Evolutionary conservation across 2,113 vertebrate genomes (phyloP), one percentile per base, ranked within the genome.

Genomic region (Pungitius pungitius): DNA sequence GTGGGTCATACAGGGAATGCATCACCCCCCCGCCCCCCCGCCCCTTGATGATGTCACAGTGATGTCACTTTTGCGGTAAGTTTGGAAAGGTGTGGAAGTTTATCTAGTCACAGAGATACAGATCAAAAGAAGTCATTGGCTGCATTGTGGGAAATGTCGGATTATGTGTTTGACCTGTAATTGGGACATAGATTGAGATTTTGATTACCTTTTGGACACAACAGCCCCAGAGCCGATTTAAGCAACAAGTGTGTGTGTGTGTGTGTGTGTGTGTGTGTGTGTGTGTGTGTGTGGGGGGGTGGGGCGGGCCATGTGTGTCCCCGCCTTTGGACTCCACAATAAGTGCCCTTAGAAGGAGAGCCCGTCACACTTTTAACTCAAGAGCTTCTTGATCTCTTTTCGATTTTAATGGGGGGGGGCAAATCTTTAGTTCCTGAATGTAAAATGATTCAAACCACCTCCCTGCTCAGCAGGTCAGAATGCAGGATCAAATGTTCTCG

Each of bases 281-380:
- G 35, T 8, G 57, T 13, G 33, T 52, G 27, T 18, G 69, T 49
- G 55, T 57, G 30, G 39, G 54, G 18, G 17, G 59, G 52, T 77
- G 79, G 83, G 86, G 89, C 81, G 91, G 89, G 72, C 82, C 81
- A 56, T 77, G 11, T 11, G 63, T 60, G 76, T 88, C 90, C 76
- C 90, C 89, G 90, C 90, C 89, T 84, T 58, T 83, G 64, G 73
- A 64, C 85, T 79, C 37, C 77, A 83, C 86, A 85, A 76, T 82
- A 77, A 91, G 85, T 88, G 85, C 71, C 91, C 91, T 81, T 92
- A 91, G 89, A 93, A 92, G 91, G 91, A 88, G 52, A 87, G 72
- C 58, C 77, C 76, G 84, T 69, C 80, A 43, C 54, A 43, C 39
- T 67, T 11, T 43, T 15, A 40, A 13, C 30, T 17, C 39, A 22